Evolutionary conservation across 2,888 invertebrate genomes (phyloP).

Genomic region (Tachina fera): DNA sequence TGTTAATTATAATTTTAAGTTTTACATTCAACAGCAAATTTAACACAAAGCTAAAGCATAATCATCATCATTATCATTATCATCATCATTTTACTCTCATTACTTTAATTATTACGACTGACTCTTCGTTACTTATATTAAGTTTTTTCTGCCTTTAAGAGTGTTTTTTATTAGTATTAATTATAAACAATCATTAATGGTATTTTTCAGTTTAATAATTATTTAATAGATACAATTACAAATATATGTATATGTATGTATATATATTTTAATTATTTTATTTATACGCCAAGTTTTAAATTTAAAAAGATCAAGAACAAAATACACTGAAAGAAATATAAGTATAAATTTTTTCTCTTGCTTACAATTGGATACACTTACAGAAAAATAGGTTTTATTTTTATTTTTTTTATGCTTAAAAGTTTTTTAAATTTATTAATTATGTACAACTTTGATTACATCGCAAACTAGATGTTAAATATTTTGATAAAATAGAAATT

Average conservation of each 20-base stretch:
- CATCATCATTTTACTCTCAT: background rate
- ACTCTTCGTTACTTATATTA: conserved; percentile 68
- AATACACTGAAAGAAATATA: background rate
- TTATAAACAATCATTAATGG: conserved; percentile 35
- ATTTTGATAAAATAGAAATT: no score
- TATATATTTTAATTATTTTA: conserved; percentile 12
- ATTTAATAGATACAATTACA: conserved; percentile 36
- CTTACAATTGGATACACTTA: conserved; percentile 41
- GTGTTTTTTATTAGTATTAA: conserved; percentile 33
- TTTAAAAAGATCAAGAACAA: background rate
- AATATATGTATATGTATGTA: conserved; percentile 35
- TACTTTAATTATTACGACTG: no score
- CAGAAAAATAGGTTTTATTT: conserved; percentile 17
- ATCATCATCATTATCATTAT: conserved; percentile 69
- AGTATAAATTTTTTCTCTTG: background rate
- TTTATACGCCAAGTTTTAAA: conserved; percentile 33
- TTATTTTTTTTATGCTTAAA: conserved; percentile 69
- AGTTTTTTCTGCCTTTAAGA: conserved; percentile 59
- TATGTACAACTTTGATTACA: background rate
- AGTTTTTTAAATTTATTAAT: conserved; percentile 43
- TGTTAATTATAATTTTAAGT: conserved; percentile 72
- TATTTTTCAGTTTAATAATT: conserved; percentile 19
- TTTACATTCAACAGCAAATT: conserved; percentile 83
- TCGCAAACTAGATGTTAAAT: no score
- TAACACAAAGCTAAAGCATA: conserved; percentile 83